A percentile compares a stretch with the other conserved stretches of the same genome.
These are phyloP conservation scores for Sphecodes monilicornis DNA, from an alignment of 2,888 invertebrate genomes.

Conservation along the genomic window DNA sequence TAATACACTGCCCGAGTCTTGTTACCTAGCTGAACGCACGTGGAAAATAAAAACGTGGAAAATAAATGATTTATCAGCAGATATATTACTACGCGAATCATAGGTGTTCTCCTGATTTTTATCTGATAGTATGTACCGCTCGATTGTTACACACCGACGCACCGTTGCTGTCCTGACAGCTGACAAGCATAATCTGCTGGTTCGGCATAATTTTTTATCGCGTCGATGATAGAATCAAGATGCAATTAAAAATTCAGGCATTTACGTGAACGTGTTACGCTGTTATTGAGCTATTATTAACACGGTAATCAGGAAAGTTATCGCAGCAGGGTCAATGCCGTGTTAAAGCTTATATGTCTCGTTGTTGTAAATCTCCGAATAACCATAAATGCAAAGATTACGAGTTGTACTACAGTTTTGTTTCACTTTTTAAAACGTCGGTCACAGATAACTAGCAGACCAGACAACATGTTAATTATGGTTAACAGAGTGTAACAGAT, in stretches of 20 bases:
- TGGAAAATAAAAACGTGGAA: not conserved
- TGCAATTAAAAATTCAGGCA: not conserved
- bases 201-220: not conserved
- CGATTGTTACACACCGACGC: not conserved
- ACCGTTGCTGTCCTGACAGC: not conserved
- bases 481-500: not conserved
- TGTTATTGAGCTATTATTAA: not conserved
- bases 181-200: not conserved
- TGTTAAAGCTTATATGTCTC: not conserved
- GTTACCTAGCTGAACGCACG: not conserved
- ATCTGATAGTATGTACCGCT: not conserved
- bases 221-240: not conserved
- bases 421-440: not conserved
- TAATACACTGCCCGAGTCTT: slow-evolving; percentile 9
- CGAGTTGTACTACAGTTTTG: not conserved
- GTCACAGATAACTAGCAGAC: not conserved
- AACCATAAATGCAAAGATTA: not conserved
- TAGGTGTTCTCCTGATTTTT: not conserved
- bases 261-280: not conserved
- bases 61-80: not conserved
- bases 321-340: not conserved
- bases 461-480: not conserved
- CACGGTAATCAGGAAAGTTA: not conserved
- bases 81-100: not conserved
- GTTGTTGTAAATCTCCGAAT: not conserved